Conservation (phyloP, 2,797 vertebrate genomes). For the Hippopotamyrus pictus region DNA sequence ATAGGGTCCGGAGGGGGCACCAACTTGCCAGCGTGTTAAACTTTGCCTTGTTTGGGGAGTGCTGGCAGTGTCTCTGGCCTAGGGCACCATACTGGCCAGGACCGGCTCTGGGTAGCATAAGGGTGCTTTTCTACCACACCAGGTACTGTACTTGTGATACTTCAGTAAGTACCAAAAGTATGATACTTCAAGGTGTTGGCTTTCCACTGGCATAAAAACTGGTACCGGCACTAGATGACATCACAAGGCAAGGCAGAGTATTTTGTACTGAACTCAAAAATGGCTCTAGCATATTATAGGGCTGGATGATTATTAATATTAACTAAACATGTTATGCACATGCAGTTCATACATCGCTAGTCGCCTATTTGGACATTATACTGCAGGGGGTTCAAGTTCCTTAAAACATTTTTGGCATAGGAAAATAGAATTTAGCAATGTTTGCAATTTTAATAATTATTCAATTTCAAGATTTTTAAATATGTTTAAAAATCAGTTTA, state of each 20-base stretch:
- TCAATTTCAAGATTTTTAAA: background rate
- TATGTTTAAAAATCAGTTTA: background rate
- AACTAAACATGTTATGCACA: background rate
- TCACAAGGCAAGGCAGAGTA: background rate
- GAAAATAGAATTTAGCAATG: background rate
- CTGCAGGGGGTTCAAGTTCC: background rate
- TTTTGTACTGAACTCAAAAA: background rate
- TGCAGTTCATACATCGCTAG: background rate
- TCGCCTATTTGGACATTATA: background rate
- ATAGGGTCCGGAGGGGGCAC: background rate
- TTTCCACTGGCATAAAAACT: background rate
- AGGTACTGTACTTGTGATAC: background rate
- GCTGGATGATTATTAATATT: background rate
- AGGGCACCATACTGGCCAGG: background rate
- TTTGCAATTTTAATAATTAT: background rate
- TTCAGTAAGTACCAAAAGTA: background rate
- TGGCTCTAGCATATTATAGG: background rate
- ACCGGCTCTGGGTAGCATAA: background rate
- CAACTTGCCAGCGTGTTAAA: background rate
- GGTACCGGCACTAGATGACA: background rate
- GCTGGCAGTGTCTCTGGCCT: background rate
- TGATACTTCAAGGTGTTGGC: background rate
- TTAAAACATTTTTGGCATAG: background rate
- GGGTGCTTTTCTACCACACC: background rate
- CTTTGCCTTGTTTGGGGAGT: background rate